A percentile compares a stretch with the other conserved stretches of the same genome.
Conservation (phyloP, 2,888 invertebrate species). For the Isoperla grammatica region DNA sequence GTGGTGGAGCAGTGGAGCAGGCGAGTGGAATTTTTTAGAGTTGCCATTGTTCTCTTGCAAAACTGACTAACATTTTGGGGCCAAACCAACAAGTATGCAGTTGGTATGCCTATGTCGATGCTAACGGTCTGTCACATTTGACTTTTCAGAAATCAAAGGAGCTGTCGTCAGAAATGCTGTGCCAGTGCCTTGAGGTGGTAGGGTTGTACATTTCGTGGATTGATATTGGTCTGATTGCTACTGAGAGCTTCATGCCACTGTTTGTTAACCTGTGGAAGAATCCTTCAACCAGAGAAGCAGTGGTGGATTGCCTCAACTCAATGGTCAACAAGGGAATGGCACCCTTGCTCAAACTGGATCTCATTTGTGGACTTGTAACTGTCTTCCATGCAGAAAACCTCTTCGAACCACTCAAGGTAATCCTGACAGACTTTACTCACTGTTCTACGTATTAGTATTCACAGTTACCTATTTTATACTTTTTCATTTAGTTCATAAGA, state of each 20-base stretch:
- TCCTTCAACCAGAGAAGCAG: constrained; percentile 42
- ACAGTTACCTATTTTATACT: too few relatives aligned
- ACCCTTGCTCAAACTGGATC: constrained; percentile 47
- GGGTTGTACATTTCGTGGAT: constrained; percentile 54
- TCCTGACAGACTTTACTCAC: too few relatives aligned
- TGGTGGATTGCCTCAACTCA: constrained; percentile 49
- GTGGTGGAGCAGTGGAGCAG: too few relatives aligned
- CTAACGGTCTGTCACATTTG: too few relatives aligned
- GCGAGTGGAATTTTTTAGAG: too few relatives aligned
- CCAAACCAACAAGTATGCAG: too few relatives aligned
- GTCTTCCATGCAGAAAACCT: constrained; percentile 43
- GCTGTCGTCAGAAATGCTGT: constrained; percentile 38
- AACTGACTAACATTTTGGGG: too few relatives aligned
- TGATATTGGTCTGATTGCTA: constrained; percentile 51
- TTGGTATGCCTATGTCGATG: too few relatives aligned
- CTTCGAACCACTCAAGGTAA: constrained; percentile 40
- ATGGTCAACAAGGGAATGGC: constrained; percentile 54
- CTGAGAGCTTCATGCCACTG: constrained; percentile 48
- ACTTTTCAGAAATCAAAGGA: too few relatives aligned
- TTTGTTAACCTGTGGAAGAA: constrained; percentile 43
- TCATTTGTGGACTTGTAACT: constrained; percentile 46
- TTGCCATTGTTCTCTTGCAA: too few relatives aligned
- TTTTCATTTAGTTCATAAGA: too few relatives aligned
- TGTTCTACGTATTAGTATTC: too few relatives aligned
- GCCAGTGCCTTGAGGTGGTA: constrained; percentile 47